Evolutionary conservation across 1,140 invertebrate genomes (phyloP).

Genomic region (Linepithema humile): DNA sequence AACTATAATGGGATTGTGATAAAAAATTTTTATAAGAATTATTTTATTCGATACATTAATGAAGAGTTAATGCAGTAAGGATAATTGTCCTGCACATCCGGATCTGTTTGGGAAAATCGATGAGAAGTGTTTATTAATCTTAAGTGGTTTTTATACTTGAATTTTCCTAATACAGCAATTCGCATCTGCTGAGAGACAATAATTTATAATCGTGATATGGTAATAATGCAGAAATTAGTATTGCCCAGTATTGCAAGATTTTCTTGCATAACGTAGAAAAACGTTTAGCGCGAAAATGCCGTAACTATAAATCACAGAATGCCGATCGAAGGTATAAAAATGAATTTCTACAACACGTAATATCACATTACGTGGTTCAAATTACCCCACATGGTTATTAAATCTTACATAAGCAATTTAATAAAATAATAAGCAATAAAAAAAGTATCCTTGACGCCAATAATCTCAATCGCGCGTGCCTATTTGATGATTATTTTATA

Average conservation of each 20-base stretch:
- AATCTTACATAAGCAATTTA: neutral
- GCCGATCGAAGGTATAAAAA: neutral
- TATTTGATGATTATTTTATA: conserved; percentile 39
- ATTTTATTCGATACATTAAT: conserved; percentile 1
- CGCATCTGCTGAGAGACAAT: conserved; percentile 41
- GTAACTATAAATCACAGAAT: conserved; percentile 6
- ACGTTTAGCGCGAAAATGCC: neutral
- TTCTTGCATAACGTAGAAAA: conserved; percentile 2
- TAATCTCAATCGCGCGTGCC: conserved; percentile 47
- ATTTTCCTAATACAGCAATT: neutral
- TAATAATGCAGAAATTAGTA: conserved; percentile 55
- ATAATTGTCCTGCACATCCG: neutral
- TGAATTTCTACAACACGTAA: conserved; percentile 1
- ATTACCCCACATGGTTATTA: neutral
- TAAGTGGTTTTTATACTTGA: neutral
- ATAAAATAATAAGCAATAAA: conserved; percentile 40
- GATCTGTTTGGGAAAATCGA: neutral
- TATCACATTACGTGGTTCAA: neutral
- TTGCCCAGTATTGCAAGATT: conserved; percentile 59
- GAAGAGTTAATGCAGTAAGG: conserved; percentile 16
- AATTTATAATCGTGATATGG: conserved; percentile 31
- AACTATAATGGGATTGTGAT: too few species aligned
- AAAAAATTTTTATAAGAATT: neutral
- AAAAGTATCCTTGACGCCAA: conserved; percentile 2
- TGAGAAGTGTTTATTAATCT: conserved; percentile 1